Evolutionary conservation across 1,140 invertebrate genomes (phyloP).

Genomic region (Caenorhabditis briggsae): DNA sequence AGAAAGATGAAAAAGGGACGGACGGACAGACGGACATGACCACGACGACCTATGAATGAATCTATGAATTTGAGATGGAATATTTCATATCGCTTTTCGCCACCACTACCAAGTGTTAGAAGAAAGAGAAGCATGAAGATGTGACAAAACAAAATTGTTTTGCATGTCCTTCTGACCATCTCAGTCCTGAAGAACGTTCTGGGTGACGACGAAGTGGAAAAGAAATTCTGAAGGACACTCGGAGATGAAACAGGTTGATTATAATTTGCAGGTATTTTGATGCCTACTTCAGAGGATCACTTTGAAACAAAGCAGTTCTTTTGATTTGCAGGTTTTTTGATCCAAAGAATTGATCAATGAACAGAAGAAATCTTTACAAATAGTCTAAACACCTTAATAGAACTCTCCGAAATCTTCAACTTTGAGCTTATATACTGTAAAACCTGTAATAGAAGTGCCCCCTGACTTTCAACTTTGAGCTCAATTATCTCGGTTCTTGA

Average conservation of each 20-base stretch:
- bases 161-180: neutral
- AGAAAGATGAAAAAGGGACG: constrained; percentile 28
- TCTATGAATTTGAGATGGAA: constrained; percentile 55
- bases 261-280: neutral
- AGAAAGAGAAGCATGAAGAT: neutral
- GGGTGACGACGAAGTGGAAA: neutral
- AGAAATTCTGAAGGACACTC: neutral
- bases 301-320: neutral
- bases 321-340: neutral
- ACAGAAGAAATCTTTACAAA: too few species aligned
- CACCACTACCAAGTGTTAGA: neutral
- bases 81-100: constrained; percentile 40
- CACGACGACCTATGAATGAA: constrained; percentile 53
- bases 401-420: too few species aligned
- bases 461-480: too few species aligned
- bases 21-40: constrained; percentile 41
- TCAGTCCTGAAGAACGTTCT: neutral
- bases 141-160: neutral
- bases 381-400: too few species aligned
- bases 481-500: too few species aligned
- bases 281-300: neutral
- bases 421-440: too few species aligned
- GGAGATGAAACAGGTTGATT: neutral
- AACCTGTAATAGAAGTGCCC: too few species aligned
- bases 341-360: too few species aligned